Percentiles rank a stretch among this genome's conserved stretches.
These are phyloP conservation scores for Cavia aperea DNA, from an alignment of 2,113 vertebrate genomes.

Conservation along the genomic window DNA sequence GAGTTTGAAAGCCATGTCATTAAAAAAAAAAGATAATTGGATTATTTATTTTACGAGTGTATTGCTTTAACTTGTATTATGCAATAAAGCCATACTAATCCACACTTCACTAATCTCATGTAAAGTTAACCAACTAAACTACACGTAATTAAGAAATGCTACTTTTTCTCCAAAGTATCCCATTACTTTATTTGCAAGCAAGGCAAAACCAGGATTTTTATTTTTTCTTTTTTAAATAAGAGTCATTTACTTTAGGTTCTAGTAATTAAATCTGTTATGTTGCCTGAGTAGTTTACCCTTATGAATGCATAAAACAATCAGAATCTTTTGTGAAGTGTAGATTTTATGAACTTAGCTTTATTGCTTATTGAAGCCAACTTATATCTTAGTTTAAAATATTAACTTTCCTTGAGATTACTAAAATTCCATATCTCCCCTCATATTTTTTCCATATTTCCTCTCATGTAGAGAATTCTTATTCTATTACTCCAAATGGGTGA, in stretches of 20 bases:
- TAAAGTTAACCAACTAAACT: conserved; percentile 35
- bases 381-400: conserved; percentile 37
- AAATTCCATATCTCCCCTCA: conserved; percentile 13
- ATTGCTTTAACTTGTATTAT: conserved; percentile 34
- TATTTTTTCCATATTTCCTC: background rate
- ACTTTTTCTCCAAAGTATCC: conserved; percentile 20
- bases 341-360: conserved; percentile 49
- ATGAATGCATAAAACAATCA: conserved; percentile 5
- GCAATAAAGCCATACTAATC: conserved; percentile 37
- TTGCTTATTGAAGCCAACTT: conserved; percentile 34
- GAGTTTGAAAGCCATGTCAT: conserved; percentile 31
- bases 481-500: background rate
- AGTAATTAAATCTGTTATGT: conserved; percentile 34
- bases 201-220: background rate
- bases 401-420: conserved; percentile 32
- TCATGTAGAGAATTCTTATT: background rate
- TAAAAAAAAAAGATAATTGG: conserved; percentile 40
- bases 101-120: conserved; percentile 30
- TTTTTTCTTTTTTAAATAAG: background rate
- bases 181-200: conserved; percentile 25
- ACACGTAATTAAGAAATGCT: conserved; percentile 42
- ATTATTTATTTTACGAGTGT: conserved; percentile 44
- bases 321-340: background rate
- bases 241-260: conserved; percentile 38
- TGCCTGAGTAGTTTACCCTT: background rate